phyloP scores from a whole-genome alignment of 2,797 vertebrate species.

The Leuciscus waleckii region DNA sequence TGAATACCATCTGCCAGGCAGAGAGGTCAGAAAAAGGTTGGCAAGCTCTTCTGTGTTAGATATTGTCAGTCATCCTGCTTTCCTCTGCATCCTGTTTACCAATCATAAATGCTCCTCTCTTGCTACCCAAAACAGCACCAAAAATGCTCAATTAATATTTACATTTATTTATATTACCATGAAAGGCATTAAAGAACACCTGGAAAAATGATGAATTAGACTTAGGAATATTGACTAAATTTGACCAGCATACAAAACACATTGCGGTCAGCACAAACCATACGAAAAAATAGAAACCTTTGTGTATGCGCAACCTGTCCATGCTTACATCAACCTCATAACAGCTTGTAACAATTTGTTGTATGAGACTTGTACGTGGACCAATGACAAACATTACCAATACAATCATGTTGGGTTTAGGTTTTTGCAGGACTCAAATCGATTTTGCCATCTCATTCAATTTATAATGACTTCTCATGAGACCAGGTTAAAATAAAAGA shows the following conservation, averaged over 20 bases:
- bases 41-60: conserved; percentile 41
- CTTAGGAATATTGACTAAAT: not conserved
- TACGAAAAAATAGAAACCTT: not conserved
- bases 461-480: not conserved
- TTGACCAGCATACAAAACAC: conserved; percentile 3
- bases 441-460: not conserved
- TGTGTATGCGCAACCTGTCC: not conserved
- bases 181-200: not conserved
- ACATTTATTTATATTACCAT: not conserved
- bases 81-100: conserved; percentile 39
- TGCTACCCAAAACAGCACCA: not conserved
- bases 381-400: not conserved
- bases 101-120: conserved; percentile 5
- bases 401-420: not conserved
- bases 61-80: conserved; percentile 35
- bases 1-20: conserved; percentile 47
- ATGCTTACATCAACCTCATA: not conserved
- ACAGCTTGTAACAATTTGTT: not conserved
- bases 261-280: not conserved
- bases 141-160: not conserved
- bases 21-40: conserved; percentile 48
- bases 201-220: not conserved
- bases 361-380: not conserved
- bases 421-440: not conserved
- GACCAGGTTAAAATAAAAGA: not conserved